Evolutionary conservation across 1,140 invertebrate species (phyloP).

Genomic region (Plectrocnemia conspersa): DNA sequence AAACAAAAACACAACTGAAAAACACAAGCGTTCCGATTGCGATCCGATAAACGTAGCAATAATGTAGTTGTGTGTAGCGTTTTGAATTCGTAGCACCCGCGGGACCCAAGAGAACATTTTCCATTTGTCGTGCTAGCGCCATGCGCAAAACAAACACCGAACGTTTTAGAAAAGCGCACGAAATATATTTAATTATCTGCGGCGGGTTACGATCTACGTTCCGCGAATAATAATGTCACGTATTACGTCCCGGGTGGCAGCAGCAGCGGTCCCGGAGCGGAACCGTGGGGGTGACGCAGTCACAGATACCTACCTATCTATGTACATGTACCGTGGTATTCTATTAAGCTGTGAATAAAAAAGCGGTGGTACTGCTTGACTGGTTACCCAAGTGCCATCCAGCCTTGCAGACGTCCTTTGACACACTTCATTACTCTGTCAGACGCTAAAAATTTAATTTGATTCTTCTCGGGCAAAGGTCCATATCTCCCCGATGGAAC

Average conservation of each 20-base stretch:
- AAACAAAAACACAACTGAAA: no score
- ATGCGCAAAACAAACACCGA: constrained; percentile 6
- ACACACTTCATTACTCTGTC: constrained; percentile 8
- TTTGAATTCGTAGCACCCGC: no score
- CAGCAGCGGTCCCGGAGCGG: neutral
- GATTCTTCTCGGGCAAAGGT: no score
- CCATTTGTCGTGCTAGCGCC: neutral
- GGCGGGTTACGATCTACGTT: constrained; percentile 14
- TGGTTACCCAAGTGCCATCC: constrained; percentile 6
- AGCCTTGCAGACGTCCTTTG: neutral
- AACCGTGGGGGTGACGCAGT: neutral
- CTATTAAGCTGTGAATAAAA: neutral
- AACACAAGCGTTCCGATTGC: no score
- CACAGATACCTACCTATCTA: neutral
- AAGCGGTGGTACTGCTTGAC: constrained; percentile 6
- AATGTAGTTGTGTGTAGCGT: no score
- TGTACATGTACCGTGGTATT: neutral
- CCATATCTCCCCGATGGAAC: no score
- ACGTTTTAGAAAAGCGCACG: constrained; percentile 18
- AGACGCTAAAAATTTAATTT: no score
- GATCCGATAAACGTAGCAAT: no score
- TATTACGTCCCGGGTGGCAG: neutral
- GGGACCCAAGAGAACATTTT: neutral
- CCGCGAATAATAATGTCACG: constrained; percentile 20
- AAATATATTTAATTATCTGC: constrained; percentile 23